Base-by-base conservation (phyloP, 2,113 vertebrate species). In the Barnardius zonarius region DNA sequence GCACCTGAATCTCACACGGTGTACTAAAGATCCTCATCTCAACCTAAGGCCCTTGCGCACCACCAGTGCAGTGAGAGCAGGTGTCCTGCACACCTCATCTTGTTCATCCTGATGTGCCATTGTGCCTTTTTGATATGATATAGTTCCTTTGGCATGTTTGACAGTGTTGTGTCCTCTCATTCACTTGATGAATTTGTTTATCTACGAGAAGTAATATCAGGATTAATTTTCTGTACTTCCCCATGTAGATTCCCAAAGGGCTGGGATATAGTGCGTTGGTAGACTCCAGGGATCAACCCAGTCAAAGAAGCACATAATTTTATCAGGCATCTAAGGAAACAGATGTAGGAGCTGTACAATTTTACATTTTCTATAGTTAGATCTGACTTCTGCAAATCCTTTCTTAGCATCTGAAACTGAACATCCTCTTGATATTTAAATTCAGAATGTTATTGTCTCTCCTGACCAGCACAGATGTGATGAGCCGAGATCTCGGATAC, bases 181-280 rank as follows among this genome's bases (percentile, higher is more conserved):
- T 20, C 22, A n/a, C 33, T 39, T 68, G 23, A 27, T 30, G 61
- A 70, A 88, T 76, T 72, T 59, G 20, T 72, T 13, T 5, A 79
- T 66, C 62, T n/a, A 64, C 35, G 61, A 66, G 27, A 13, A 46
- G 64, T 59, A 92, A 46, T n/a, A 41, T 12, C 5, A 52, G 17
- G 8, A 82, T 43, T 0, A 0, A 39, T 44, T 51, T 30, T 33
- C 41, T 76, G 12, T 17, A 48, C 16, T 12, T 81, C 17, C 46
- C 28, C 23, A 59, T 54, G 24, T 0, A 10, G 48, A 39, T 64
- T 11, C 33, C 35, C 2, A 1, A 17, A 44, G 24, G 31, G 17
- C 39, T 87, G 86, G n/a, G 70, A 91, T 17, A 7, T 9, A 10
- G 28, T 23, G 31, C 0, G 0, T 5, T 79, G 66, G 37, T n/a